Evolutionary conservation across 1,140 invertebrate genomes (phyloP).

Genomic region (Calliopsis andreniformis): DNA sequence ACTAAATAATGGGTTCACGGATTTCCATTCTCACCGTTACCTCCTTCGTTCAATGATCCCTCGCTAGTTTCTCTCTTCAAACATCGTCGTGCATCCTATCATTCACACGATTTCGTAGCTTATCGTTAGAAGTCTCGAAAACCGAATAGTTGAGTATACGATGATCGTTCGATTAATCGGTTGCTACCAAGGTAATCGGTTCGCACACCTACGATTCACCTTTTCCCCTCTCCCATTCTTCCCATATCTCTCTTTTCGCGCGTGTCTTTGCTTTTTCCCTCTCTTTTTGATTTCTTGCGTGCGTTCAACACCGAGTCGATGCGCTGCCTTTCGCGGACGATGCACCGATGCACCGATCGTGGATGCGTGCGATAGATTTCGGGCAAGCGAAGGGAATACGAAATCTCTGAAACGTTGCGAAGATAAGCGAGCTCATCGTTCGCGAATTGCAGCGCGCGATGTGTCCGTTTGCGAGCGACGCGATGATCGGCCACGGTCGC

Average conservation of each 20-base stretch:
- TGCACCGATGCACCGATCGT: not conserved
- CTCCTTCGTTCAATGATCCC: not conserved
- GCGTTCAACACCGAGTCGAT: conserved; percentile 12
- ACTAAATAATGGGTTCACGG: conserved; percentile 21
- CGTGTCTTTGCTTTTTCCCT: no score
- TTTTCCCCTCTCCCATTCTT: not conserved
- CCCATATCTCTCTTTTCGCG: not conserved
- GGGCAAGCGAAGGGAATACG: not conserved
- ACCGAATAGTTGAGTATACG: not conserved
- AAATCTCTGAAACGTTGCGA: not conserved
- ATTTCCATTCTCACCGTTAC: not conserved
- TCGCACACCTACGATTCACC: not conserved
- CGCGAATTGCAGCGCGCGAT: conserved; percentile 10
- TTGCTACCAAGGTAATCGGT: no score
- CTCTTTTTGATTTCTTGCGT: conserved; percentile 35
- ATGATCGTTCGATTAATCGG: no score
- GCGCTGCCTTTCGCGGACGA: conserved; percentile 5
- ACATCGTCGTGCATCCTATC: not conserved
- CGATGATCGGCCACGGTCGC: not conserved
- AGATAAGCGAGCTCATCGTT: not conserved
- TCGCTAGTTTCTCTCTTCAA: not conserved
- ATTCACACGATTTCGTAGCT: not conserved
- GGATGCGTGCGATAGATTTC: no score
- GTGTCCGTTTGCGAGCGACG: not conserved
- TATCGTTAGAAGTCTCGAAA: not conserved